A percentile compares a stretch with the other conserved stretches of the same genome.
Evolutionary conservation across 2,797 vertebrate species (phyloP).

Genomic region (Gadopsis bispinosus): DNA sequence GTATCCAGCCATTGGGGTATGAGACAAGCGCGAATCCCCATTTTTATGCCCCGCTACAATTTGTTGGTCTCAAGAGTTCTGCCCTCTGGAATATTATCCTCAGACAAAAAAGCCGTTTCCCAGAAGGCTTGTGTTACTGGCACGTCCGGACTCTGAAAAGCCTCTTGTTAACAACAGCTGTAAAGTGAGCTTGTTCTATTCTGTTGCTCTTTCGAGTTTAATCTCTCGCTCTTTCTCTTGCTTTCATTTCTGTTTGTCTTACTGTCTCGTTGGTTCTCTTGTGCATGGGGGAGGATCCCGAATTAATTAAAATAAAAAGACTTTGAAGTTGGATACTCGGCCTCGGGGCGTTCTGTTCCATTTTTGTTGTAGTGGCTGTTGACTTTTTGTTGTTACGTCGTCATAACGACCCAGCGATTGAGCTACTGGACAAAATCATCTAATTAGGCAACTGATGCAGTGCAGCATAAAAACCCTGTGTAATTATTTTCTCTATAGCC

Average conservation of each 20-base stretch:
- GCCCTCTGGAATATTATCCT: constrained; percentile 78
- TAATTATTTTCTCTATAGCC: not conserved
- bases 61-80: constrained; percentile 62
- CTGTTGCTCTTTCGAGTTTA: constrained; percentile 64
- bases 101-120: constrained; percentile 75
- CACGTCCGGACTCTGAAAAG: constrained; percentile 73
- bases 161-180: constrained; percentile 77
- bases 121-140: constrained; percentile 82
- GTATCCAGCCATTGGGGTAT: constrained; percentile 47
- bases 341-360: constrained; percentile 48
- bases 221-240: constrained; percentile 55
- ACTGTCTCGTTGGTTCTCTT: constrained; percentile 45
- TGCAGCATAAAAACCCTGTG: constrained; percentile 3
- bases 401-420: constrained; percentile 33
- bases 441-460: constrained; percentile 25
- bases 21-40: constrained; percentile 59
- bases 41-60: constrained; percentile 55
- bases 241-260: constrained; percentile 64
- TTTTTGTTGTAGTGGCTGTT: constrained; percentile 49
- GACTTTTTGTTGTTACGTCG: constrained; percentile 42
- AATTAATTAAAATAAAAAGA: constrained; percentile 69
- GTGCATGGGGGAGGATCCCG: constrained; percentile 44
- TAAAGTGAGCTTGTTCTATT: constrained; percentile 75
- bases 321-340: constrained; percentile 72
- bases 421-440: constrained; percentile 33